These are phyloP conservation scores for Callithrix jacchus DNA, from an alignment of 2,113 vertebrate species.

Conservation along the genomic window DNA sequence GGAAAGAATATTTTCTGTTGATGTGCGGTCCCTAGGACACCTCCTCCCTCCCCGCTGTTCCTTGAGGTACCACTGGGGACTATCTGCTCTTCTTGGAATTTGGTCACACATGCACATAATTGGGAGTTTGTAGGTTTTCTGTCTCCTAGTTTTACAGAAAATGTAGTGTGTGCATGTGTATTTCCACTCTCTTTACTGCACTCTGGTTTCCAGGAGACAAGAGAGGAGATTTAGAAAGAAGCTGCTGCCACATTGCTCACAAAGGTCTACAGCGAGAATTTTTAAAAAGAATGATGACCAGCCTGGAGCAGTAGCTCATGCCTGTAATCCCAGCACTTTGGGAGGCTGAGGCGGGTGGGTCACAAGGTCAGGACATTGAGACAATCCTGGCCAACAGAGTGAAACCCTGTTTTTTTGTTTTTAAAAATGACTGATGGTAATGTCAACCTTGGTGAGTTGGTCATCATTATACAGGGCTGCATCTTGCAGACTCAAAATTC, in stretches of 20 bases:
- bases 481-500: not conserved
- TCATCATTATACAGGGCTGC: not conserved
- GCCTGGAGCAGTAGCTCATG: too few species aligned
- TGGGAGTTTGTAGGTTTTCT: not conserved
- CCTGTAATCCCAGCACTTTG: too few species aligned
- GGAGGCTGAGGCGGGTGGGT: too few species aligned
- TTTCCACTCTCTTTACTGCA: not conserved
- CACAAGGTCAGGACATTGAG: too few species aligned
- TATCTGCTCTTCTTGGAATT: not conserved
- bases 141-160: not conserved
- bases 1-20: not conserved
- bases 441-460: not conserved
- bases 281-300: not conserved
- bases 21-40: not conserved
- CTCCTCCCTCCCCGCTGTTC: not conserved
- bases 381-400: too few species aligned
- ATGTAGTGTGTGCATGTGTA: not conserved
- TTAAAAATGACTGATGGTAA: not conserved
- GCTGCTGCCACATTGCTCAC: not conserved
- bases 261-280: not conserved
- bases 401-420: not conserved
- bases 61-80: not conserved
- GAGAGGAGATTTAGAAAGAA: not conserved
- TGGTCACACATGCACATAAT: not conserved
- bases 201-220: not conserved